Conservation (phyloP, 2,888 invertebrate genomes). For the Unio pictorum region DNA sequence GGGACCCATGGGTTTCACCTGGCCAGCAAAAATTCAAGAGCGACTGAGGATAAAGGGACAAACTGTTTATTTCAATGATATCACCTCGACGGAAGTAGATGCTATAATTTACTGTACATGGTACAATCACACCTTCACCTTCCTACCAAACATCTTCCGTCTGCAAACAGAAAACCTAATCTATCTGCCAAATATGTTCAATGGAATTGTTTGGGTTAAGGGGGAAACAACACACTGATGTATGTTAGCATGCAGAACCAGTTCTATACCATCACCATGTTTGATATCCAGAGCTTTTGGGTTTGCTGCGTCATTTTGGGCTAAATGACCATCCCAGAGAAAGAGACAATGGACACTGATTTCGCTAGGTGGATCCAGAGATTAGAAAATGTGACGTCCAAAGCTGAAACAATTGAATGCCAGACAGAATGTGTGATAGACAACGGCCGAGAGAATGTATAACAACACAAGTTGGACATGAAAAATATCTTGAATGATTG, state of each 20-base stretch:
- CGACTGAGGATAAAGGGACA: constrained; percentile 9
- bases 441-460: constrained; percentile 12
- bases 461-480: constrained; percentile 4
- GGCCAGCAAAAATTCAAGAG: constrained; percentile 13
- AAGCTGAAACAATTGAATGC: constrained; percentile 23
- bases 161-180: background rate
- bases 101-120: background rate
- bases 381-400: background rate
- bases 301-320: constrained; percentile 15
- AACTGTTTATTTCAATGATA: constrained; percentile 5
- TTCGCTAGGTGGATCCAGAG: constrained; percentile 17
- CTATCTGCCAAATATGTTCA: constrained; percentile 10
- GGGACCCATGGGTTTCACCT: constrained; percentile 24
- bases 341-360: constrained; percentile 16
- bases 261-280: constrained; percentile 28
- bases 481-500: constrained; percentile 13
- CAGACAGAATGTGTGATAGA: constrained; percentile 26
- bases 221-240: constrained; percentile 27
- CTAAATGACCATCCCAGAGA: background rate
- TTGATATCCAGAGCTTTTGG: constrained; percentile 28
- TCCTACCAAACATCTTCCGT: constrained; percentile 5
- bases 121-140: constrained; percentile 12
- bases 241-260: constrained; percentile 26
- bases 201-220: constrained; percentile 14
- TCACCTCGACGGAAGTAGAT: background rate